Base-by-base conservation (phyloP, 2,888 invertebrate genomes). In the Pseudoips prasinana region DNA sequence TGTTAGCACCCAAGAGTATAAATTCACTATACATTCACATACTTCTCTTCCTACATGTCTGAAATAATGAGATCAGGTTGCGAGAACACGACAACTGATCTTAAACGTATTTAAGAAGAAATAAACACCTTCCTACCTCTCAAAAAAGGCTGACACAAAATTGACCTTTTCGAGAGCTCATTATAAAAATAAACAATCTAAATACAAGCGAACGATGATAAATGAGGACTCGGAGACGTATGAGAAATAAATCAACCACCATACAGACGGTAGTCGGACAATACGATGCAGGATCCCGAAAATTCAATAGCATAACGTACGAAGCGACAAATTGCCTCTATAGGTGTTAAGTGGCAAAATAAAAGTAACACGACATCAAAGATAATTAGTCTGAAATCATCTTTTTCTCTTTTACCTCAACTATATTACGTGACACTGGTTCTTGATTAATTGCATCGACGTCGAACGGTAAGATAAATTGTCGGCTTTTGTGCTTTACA, bases 371-470 rank as follows among this genome's bases (percentile, higher is more conserved):
- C 55, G 67, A 73, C 77, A 76, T 69, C 70, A 65, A 58, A 69
- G 76, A 81, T 86, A 86, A 86, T 86, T 86, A 86, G 84, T 77
- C 68, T 67, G 72, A 77, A 83, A 84, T 84, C 81, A 82, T 84
- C 75, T 76, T 83, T 79, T 84, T 78, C 75, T 76, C 76, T 79
- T 55, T 80, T 84, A 81, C 73, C 77, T 66, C 56, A 62, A 57
- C 68, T 73, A 76, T 80, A 74, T 73, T 74, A 73, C 69, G 77
- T 83, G 85, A 85, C 85, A 85, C 79, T 80, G 75, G 68, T 70
- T 54, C 68, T 83, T 86, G 85, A 86, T 85, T 85, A 85, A 86
- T 86, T 83, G 82, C 84, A 69, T 67, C 71, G 65, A 70, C 73
- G 77, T 77, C 75, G 73, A 74, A 73, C 70, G 68, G 64, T 63